Percentiles rank a stretch among this genome's conserved stretches.
Conservation (phyloP, 2,113 vertebrate genomes). For the Baryphthengus martii region DNA sequence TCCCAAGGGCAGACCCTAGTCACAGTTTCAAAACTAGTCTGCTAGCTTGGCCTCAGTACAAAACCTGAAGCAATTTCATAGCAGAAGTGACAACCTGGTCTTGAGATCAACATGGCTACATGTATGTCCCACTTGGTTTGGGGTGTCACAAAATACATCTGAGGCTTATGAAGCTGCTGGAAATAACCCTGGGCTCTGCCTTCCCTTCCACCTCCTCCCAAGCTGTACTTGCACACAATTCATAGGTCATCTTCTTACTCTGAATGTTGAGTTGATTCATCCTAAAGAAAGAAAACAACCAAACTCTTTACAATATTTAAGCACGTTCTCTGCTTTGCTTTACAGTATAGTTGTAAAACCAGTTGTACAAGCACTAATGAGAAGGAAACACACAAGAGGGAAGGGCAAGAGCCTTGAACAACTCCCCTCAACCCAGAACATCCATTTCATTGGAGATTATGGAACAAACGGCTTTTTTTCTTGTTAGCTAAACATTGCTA, state of each 20-base stretch:
- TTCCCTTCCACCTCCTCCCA: not conserved
- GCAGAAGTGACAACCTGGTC: not conserved
- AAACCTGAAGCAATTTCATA: not conserved
- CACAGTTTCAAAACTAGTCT: not conserved
- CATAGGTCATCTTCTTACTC: not conserved
- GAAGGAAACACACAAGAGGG: not conserved
- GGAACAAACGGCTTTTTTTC: not conserved
- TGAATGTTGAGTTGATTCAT: not conserved
- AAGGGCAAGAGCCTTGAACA: not conserved
- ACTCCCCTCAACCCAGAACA: not conserved
- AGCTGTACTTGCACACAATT: not conserved
- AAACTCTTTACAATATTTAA: not conserved
- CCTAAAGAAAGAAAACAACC: not conserved
- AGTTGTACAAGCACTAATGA: not conserved
- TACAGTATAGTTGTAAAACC: not conserved
- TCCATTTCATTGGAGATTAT: not conserved
- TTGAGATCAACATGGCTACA: not conserved
- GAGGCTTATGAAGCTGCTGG: not conserved
- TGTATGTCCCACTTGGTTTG: accelerated
- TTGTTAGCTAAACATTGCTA: not conserved
- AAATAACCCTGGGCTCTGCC: not conserved
- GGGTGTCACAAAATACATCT: not conserved
- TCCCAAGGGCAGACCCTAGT: not conserved
- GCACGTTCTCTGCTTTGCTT: not conserved
- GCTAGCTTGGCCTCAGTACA: not conserved